Evolutionary conservation across 1,140 invertebrate species (phyloP), one percentile per base, ranked within the genome.

Genomic region (Archegozetes longisetosus): DNA sequence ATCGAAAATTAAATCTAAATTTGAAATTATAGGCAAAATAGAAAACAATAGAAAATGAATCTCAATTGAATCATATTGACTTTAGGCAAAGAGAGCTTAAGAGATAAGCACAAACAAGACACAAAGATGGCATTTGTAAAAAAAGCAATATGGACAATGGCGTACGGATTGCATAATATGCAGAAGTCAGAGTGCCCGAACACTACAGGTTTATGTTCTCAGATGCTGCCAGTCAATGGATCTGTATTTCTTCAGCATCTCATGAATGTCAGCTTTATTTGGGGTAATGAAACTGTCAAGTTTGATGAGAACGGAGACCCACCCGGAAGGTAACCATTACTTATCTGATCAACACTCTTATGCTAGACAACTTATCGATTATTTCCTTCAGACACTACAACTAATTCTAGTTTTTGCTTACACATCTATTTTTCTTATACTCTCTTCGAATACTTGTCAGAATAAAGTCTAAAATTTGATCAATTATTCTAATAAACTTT

Each of bases 301-400:
- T 91, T 90, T 67, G 84, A 90, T 71, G 74, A 78, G 53, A 80
- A 82, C 67, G 88, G 88, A 12, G 86, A 91, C 73, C 86, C 86
- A 23, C 83, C 86, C 29, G 85, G 85, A 52, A 82, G 84, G 83
- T 85, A 68, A 72, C 74, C 73, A 26, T 20, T 52, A 4, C 12
- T 55, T 47, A 53, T 23, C 56, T 58, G 32, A 9, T 9, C 17
- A 17, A n/a, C n/a, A n/a, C n/a, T n/a, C n/a, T n/a, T n/a, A n/a
- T n/a, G n/a, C n/a, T n/a, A n/a, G n/a, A n/a, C n/a, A n/a, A n/a
- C n/a, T n/a, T n/a, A n/a, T n/a, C n/a, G n/a, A n/a, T n/a, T 40
- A 6, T 40, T 6, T 40, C 32, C 32, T 40, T 17, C 32, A 6
- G 32, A 9, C 32, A 6, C 32, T 40, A 6, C 32, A 40, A 9